phyloP scores from a whole-genome alignment of 2,888 invertebrate genomes.

The Ophonus ardosiacus region DNA sequence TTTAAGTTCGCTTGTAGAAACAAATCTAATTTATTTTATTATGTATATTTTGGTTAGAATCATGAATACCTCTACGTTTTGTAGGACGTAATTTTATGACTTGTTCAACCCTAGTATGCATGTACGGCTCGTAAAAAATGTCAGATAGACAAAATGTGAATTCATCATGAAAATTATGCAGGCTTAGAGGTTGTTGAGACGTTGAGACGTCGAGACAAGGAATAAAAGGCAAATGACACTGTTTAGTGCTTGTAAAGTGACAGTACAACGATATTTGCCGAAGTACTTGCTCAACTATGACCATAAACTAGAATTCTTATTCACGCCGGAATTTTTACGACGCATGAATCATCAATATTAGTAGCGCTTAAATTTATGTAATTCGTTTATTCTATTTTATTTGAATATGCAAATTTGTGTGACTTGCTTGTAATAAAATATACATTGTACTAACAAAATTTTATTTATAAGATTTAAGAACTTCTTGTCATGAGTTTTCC shows the following conservation, averaged over 20 bases:
- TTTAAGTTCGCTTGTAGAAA: too few relatives aligned
- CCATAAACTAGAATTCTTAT: slow-evolving; percentile 55
- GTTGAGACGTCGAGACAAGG: slow-evolving; percentile 53
- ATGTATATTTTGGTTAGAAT: not conserved
- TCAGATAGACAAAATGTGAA: slow-evolving; percentile 42
- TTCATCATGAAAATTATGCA: slow-evolving; percentile 59
- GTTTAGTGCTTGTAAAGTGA: slow-evolving; percentile 63
- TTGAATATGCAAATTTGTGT: slow-evolving; percentile 17
- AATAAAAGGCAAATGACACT: slow-evolving; percentile 61
- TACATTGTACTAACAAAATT: slow-evolving; percentile 6
- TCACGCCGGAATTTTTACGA: slow-evolving; percentile 52
- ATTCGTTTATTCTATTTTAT: slow-evolving; percentile 16
- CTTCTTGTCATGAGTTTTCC: not conserved
- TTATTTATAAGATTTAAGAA: not conserved
- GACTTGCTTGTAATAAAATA: slow-evolving; percentile 4
- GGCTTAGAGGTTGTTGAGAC: slow-evolving; percentile 56
- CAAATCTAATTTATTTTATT: not conserved
- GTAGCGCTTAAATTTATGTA: slow-evolving; percentile 33
- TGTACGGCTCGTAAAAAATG: slow-evolving; percentile 1
- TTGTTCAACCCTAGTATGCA: not conserved
- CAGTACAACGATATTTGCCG: slow-evolving; percentile 40
- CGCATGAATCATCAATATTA: slow-evolving; percentile 51
- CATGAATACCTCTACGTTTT: not conserved
- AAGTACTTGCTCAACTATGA: slow-evolving; percentile 47
- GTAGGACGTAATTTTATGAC: not conserved